Percentiles rank a stretch among this genome's conserved stretches.
These are phyloP conservation scores for Clarias gariepinus DNA, from an alignment of 2,113 vertebrate species.

Conservation along the genomic window DNA sequence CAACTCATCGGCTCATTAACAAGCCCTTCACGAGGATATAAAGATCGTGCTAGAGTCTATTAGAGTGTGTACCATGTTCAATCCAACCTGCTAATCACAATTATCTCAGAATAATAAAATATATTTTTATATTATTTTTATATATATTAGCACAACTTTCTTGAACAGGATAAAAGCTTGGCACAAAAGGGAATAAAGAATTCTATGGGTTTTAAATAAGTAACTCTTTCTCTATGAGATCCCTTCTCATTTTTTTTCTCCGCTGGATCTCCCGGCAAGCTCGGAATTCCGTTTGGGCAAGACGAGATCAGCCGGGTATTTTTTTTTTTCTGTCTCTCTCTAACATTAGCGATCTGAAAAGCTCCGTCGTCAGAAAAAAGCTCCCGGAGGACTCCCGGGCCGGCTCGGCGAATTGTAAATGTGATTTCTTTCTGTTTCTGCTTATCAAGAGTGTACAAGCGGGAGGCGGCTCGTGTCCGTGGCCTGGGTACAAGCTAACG, in stretches of 20 bases:
- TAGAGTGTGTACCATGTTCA: neutral
- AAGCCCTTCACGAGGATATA: slow-evolving; percentile 3
- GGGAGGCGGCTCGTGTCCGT: slow-evolving; percentile 1
- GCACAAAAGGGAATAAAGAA: neutral
- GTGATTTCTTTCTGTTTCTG: slow-evolving; percentile 35
- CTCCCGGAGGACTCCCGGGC: slow-evolving; percentile 1
- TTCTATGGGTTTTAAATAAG: neutral
- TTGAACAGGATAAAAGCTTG: neutral
- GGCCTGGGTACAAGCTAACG: slow-evolving; percentile 31
- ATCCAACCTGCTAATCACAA: neutral
- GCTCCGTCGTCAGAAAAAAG: slow-evolving; percentile 16
- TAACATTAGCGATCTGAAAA: slow-evolving; percentile 30
- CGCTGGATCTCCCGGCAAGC: neutral
- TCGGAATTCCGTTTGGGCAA: slow-evolving; percentile 5
- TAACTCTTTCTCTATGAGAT: neutral
- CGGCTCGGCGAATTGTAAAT: slow-evolving; percentile 35
- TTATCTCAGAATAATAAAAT: neutral
- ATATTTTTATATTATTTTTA: too few species aligned
- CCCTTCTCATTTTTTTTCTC: neutral
- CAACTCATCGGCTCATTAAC: slow-evolving; percentile 19
- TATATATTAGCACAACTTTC: neutral
- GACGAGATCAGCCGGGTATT: slow-evolving; percentile 13
- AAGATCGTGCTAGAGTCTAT: neutral
- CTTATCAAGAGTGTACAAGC: slow-evolving; percentile 43
- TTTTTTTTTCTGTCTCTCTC: neutral